Conservation (phyloP, 2,888 invertebrate species). For the Polyommatus iphigenia region DNA sequence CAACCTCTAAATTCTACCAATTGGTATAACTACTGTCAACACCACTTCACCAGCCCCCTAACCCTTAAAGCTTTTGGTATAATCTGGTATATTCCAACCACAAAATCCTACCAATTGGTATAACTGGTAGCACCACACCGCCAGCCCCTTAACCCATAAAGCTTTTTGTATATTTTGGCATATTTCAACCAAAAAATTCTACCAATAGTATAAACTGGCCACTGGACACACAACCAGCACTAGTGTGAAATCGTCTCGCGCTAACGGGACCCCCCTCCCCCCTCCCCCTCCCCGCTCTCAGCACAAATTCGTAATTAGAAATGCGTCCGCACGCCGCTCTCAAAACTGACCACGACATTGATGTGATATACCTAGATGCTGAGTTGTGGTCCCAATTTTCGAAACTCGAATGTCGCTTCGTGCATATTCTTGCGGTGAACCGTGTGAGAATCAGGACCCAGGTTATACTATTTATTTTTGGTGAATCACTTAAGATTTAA, state of each 20-base stretch:
- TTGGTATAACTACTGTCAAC: not conserved
- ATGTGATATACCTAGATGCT: not conserved
- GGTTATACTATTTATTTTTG: no score
- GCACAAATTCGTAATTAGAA: conserved; percentile 50
- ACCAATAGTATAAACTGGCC: not conserved
- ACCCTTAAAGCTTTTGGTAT: not conserved
- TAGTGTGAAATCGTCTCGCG: conserved; percentile 68
- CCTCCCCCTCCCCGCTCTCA: conserved; percentile 46
- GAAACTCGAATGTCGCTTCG: no score
- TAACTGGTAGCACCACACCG: not conserved
- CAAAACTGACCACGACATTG: conserved; percentile 27
- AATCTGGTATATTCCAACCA: not conserved
- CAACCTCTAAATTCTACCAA: not conserved
- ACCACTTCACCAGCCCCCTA: not conserved
- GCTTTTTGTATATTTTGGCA: not conserved
- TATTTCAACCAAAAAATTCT: not conserved
- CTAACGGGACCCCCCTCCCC: conserved; percentile 61
- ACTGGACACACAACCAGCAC: not conserved
- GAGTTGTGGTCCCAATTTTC: not conserved
- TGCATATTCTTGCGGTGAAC: no score
- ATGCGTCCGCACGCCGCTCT: conserved; percentile 37
- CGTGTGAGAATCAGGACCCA: no score
- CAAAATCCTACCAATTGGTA: not conserved
- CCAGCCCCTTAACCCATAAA: no score
- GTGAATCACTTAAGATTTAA: no score